Percentiles rank a stretch among this genome's conserved stretches.
These are phyloP conservation scores for Glaucopsyche alexis DNA, from an alignment of 2,888 invertebrate genomes.

Conservation along the genomic window DNA sequence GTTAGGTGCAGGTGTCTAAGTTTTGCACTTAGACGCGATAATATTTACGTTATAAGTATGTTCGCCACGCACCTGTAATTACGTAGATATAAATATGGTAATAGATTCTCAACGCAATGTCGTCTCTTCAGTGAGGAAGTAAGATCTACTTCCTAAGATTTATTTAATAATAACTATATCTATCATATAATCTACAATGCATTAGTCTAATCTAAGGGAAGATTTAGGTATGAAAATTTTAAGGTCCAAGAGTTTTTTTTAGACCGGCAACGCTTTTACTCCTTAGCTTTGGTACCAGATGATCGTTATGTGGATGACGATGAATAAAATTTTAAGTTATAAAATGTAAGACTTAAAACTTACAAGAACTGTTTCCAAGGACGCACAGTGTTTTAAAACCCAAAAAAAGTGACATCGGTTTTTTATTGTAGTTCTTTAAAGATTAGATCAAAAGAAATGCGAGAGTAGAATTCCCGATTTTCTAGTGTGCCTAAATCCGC, in stretches of 20 bases:
- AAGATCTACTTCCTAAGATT: not conserved
- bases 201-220: not conserved
- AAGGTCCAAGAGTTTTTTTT: no score
- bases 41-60: not conserved
- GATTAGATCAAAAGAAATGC: no score
- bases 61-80: not conserved
- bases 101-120: slow-evolving; percentile 3
- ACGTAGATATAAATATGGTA: slow-evolving; percentile 2
- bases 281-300: not conserved
- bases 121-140: slow-evolving; percentile 1
- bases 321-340: not conserved
- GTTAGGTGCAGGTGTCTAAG: not conserved
- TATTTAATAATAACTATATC: not conserved
- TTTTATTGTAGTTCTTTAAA: no score
- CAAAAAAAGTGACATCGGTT: no score
- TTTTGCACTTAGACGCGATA: not conserved
- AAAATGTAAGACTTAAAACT: not conserved
- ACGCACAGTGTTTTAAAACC: no score
- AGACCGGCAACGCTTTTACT: no score
- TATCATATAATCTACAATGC: no score
- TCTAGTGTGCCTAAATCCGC: no score
- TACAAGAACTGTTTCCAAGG: not conserved
- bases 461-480: no score
- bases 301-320: not conserved
- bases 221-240: no score